Evolutionary conservation across 2,888 invertebrate species (phyloP).

Genomic region (Brenthis daphne): DNA sequence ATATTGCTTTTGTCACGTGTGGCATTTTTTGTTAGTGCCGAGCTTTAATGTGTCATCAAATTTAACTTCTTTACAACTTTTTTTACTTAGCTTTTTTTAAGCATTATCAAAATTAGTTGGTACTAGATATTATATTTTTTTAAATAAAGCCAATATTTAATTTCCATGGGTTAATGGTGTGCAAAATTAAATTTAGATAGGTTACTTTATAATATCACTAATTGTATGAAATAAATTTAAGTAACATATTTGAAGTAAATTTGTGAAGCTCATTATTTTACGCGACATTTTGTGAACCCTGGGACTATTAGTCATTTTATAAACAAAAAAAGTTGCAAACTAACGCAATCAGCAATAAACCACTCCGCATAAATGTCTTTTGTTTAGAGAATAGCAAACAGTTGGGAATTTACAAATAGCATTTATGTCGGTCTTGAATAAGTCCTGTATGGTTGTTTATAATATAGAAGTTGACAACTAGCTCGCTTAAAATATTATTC

Average conservation of each 20-base stretch:
- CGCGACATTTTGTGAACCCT: too few species aligned
- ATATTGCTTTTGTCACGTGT: conserved; percentile 62
- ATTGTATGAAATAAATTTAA: too few species aligned
- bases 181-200: too few species aligned
- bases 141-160: not conserved
- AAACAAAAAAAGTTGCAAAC: too few species aligned
- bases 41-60: conserved; percentile 60
- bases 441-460: conserved; percentile 30
- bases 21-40: conserved; percentile 62
- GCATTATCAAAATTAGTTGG: not conserved
- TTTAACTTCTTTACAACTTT: conserved; percentile 70
- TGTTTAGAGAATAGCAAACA: conserved; percentile 40
- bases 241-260: too few species aligned
- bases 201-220: too few species aligned
- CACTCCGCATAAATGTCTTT: conserved; percentile 51
- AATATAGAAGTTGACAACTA: too few species aligned
- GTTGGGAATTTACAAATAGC: conserved; percentile 37
- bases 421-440: conserved; percentile 36
- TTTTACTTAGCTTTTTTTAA: conserved; percentile 28
- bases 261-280: too few species aligned
- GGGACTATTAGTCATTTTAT: too few species aligned
- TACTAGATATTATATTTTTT: not conserved
- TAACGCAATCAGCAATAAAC: conserved; percentile 27
- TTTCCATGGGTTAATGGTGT: too few species aligned
- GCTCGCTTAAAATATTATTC: too few species aligned